phyloP scores from a whole-genome alignment of 64 coral and sea anemone species.

The Catalaphyllia jardinei region DNA sequence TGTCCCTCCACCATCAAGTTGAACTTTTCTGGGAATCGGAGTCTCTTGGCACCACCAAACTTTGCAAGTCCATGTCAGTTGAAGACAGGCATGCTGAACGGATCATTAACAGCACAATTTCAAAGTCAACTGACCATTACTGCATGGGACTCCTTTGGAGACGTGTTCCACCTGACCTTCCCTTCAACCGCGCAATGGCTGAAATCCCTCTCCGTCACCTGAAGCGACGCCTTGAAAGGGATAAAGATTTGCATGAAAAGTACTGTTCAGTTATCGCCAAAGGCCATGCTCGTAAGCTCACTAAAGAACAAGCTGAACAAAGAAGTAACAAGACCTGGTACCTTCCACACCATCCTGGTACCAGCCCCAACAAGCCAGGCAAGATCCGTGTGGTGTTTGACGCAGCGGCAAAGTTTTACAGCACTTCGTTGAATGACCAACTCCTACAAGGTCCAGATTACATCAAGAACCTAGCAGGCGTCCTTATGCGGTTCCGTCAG shows the following conservation, averaged over 20 bases:
- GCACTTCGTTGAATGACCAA: slow-evolving; percentile 26
- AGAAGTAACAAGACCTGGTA: slow-evolving; percentile 37
- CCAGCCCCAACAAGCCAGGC: slow-evolving; percentile 32
- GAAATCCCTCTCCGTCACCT: slow-evolving; percentile 20
- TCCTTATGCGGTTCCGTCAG: slow-evolving; percentile 32
- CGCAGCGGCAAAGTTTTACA: slow-evolving; percentile 12
- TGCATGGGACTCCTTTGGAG: slow-evolving; percentile 49
- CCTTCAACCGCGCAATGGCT: slow-evolving; percentile 18
- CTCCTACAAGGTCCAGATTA: slow-evolving; percentile 40
- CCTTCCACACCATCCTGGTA: slow-evolving; percentile 38
- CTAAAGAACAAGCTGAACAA: not conserved
- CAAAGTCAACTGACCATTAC: slow-evolving; percentile 40
- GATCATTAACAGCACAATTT: slow-evolving; percentile 30
- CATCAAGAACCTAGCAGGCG: slow-evolving; percentile 9
- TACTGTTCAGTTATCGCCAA: slow-evolving; percentile 4
- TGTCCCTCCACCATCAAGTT: slow-evolving; percentile 27
- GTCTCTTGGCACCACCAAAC: not conserved
- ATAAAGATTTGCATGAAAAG: slow-evolving; percentile 10
- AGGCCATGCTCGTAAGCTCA: slow-evolving; percentile 12
- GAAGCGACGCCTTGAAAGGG: slow-evolving; percentile 7
- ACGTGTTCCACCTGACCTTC: not conserved
- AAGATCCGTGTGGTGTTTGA: slow-evolving; percentile 31
- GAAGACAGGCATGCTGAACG: slow-evolving; percentile 35
- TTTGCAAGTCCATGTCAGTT: not conserved
- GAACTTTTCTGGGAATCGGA: slow-evolving; percentile 50